Evolutionary conservation across 2,888 invertebrate genomes (phyloP).

Genomic region (Platerodrilus igneus): DNA sequence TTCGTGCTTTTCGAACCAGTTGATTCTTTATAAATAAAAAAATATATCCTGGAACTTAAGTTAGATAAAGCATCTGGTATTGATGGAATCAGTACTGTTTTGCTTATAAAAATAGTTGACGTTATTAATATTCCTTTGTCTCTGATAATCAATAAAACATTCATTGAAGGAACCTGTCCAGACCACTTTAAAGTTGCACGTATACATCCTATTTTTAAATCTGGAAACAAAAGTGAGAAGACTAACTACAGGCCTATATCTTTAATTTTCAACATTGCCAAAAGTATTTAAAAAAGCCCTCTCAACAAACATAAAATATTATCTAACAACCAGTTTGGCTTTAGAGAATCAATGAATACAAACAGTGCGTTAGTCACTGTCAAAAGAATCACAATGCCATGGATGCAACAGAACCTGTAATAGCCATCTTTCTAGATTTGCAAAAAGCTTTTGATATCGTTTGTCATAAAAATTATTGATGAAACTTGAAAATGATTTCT

Average conservation of each 20-base stretch:
- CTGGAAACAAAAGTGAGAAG: neutral
- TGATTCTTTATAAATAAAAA: too few relatives aligned
- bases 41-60: constrained; percentile 1
- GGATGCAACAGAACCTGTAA: too few relatives aligned
- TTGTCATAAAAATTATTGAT: too few relatives aligned
- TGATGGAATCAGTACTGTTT: neutral
- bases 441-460: too few relatives aligned
- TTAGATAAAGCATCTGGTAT: neutral
- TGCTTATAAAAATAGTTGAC: neutral
- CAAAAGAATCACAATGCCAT: too few relatives aligned
- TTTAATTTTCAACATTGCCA: neutral
- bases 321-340: neutral
- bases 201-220: neutral
- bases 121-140: neutral
- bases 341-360: too few relatives aligned
- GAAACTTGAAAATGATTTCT: too few relatives aligned
- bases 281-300: constrained; percentile 1
- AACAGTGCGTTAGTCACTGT: too few relatives aligned
- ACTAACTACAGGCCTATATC: neutral
- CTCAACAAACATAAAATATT: constrained; percentile 1
- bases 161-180: neutral
- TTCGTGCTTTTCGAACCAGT: too few relatives aligned
- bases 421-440: too few relatives aligned
- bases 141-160: neutral
- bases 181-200: constrained; percentile 1